Evolutionary conservation across 2,797 vertebrate species (phyloP), one percentile per base, ranked within the genome.

Genomic region (Thalassophryne amazonica): DNA sequence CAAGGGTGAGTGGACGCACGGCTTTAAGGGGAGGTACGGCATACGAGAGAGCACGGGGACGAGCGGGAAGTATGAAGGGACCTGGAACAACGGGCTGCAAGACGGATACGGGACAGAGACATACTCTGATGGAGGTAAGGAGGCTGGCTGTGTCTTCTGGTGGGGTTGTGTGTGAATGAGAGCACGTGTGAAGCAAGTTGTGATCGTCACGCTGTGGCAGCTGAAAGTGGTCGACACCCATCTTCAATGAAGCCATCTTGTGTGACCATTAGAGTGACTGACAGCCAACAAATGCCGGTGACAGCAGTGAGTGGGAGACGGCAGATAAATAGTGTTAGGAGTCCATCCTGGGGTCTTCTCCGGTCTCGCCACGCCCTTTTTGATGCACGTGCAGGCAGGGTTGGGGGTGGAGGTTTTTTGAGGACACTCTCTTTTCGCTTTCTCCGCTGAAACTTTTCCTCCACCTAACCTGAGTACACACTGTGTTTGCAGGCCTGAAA

Each of bases 21-120:
- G 97, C 82, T 98, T 99, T 88, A 99, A 99, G 92, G 97, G 96
- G 85, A 95, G 97, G 76, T 99, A 98, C 18, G 97, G 97, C 25
- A 85, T 98, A 57, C 94, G 97, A 50, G 94, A 98, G 69, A 98
- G 96, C 89, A 91, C 93, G 0, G 94, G 93, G 63, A 94, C 91
- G 13, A 96, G 95, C 13, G 96, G 96, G 81, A 97, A 94, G 81
- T 99, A 98, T 5, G 95, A 98, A 83, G 97, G 96, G 30, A 98
- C 96, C 32, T 99, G 97, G 97, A 98, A 94, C 92, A 98, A 97
- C 32, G 97, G 97, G 27, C 91, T 99, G 77, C 97, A 99, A 89
- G 97, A 99, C 40, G 97, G 97, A 69, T 99, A 99, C 3, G 97
- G 96, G 52, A 98, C 95, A 0, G 97, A 99, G 90, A 99, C 97